These are phyloP conservation scores for Pinna nobilis DNA, from an alignment of 1,140 invertebrate species.

Conservation along the genomic window DNA sequence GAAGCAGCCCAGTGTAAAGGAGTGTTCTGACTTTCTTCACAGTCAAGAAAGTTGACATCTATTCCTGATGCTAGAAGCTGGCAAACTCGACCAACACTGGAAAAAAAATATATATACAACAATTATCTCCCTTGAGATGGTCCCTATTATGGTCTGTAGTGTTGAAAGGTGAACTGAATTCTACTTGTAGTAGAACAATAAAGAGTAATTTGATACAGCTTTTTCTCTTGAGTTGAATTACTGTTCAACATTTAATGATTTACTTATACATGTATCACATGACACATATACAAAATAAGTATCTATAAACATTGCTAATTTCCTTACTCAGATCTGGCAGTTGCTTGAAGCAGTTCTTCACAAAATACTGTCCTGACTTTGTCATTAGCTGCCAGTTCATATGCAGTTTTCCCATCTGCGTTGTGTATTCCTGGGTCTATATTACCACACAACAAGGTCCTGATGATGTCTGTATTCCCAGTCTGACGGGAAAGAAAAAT, in stretches of 20 bases:
- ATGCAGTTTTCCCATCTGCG: conserved; percentile 77
- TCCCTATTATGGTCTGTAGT: too few species aligned
- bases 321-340: conserved; percentile 80
- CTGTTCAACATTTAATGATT: too few species aligned
- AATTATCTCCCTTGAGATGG: too few species aligned
- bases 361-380: conserved; percentile 79
- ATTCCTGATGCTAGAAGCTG: conserved; percentile 78
- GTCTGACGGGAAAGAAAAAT: conserved; percentile 70
- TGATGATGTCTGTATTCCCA: conserved; percentile 79
- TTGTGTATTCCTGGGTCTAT: conserved; percentile 80
- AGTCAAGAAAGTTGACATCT: conserved; percentile 79
- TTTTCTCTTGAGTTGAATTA: too few species aligned
- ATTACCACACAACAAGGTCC: conserved; percentile 79
- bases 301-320: not conserved
- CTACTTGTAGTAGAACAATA: too few species aligned
- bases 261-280: too few species aligned
- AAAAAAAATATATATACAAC: conserved; percentile 29
- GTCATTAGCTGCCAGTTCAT: conserved; percentile 77
- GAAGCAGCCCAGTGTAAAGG: conserved; percentile 82
- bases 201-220: too few species aligned
- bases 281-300: not conserved
- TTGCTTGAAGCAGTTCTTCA: conserved; percentile 80
- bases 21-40: conserved; percentile 79
- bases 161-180: too few species aligned
- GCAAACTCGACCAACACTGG: conserved; percentile 70